A percentile compares a stretch with the other conserved stretches of the same genome.
phyloP scores from a whole-genome alignment of 2,797 vertebrate species.

The Florisuga fusca region DNA sequence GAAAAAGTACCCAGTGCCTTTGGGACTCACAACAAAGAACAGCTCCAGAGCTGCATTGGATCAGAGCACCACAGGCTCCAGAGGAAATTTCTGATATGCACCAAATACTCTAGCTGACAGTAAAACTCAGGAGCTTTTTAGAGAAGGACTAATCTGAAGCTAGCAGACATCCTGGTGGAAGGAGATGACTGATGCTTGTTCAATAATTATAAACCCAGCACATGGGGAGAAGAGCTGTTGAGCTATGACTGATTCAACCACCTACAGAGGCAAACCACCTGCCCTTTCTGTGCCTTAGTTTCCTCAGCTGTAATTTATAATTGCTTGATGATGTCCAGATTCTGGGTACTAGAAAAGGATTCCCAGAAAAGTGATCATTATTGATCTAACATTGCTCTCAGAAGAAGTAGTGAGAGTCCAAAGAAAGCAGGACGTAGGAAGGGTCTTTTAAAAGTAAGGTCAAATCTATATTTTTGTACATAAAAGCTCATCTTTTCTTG shows the following conservation, averaged over 20 bases:
- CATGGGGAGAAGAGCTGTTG: fast-evolving
- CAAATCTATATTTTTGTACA: background rate
- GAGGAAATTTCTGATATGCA: background rate
- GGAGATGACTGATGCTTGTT: background rate
- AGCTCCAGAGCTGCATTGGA: background rate
- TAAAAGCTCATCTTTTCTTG: background rate
- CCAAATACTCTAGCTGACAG: background rate
- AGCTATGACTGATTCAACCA: conserved; percentile 8
- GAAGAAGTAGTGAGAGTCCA: background rate
- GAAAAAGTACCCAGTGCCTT: background rate
- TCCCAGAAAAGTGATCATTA: background rate
- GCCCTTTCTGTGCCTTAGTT: conserved; percentile 2
- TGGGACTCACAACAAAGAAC: background rate
- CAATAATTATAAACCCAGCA: background rate
- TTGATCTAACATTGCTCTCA: background rate
- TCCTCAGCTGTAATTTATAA: conserved; percentile 15
- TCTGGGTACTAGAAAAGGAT: background rate
- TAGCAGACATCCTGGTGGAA: background rate
- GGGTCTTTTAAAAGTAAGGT: background rate
- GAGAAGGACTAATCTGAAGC: background rate
- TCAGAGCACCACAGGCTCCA: background rate
- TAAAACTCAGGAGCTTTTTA: background rate
- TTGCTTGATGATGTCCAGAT: background rate
- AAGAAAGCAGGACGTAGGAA: background rate
- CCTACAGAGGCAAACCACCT: conserved; percentile 10